These are phyloP conservation scores for Saguinus imperator DNA, from an alignment of 2,113 vertebrate genomes.

Conservation along the genomic window DNA sequence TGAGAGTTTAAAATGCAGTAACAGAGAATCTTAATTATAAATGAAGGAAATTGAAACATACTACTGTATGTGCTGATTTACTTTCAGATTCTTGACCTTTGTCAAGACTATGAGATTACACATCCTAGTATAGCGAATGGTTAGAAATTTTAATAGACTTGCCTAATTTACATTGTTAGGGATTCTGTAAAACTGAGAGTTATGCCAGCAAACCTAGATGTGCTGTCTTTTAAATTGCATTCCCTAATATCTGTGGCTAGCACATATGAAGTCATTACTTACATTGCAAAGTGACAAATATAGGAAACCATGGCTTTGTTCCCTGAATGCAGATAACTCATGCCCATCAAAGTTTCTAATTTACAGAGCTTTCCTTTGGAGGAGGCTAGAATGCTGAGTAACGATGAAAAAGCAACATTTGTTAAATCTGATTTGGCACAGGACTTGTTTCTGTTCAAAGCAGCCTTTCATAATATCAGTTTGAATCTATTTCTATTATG, in stretches of 20 bases:
- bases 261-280: neutral
- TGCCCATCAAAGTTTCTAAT: slow-evolving; percentile 17
- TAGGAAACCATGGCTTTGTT: neutral
- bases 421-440: neutral
- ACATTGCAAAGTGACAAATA: slow-evolving; percentile 3
- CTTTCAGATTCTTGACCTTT: slow-evolving; percentile 70
- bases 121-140: slow-evolving; percentile 34
- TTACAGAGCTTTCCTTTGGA: slow-evolving; percentile 16
- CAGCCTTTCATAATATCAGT: slow-evolving; percentile 18
- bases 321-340: slow-evolving; percentile 29
- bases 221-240: neutral
- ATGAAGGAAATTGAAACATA: slow-evolving; percentile 59
- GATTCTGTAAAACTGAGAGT: neutral
- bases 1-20: slow-evolving; percentile 45
- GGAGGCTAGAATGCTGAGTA: neutral
- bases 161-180: slow-evolving; percentile 26
- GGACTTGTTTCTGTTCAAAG: slow-evolving; percentile 14
- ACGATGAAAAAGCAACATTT: slow-evolving; percentile 45
- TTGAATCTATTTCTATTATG: slow-evolving; percentile 11
- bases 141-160: slow-evolving; percentile 49
- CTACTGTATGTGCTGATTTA: slow-evolving; percentile 47
- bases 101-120: slow-evolving; percentile 59
- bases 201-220: neutral
- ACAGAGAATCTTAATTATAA: slow-evolving; percentile 55
- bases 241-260: neutral